Percentiles rank a stretch among this genome's conserved stretches.
These are phyloP conservation scores for Apistogramma diplotaenia DNA, from an alignment of 2,113 vertebrate species.

Conservation along the genomic window DNA sequence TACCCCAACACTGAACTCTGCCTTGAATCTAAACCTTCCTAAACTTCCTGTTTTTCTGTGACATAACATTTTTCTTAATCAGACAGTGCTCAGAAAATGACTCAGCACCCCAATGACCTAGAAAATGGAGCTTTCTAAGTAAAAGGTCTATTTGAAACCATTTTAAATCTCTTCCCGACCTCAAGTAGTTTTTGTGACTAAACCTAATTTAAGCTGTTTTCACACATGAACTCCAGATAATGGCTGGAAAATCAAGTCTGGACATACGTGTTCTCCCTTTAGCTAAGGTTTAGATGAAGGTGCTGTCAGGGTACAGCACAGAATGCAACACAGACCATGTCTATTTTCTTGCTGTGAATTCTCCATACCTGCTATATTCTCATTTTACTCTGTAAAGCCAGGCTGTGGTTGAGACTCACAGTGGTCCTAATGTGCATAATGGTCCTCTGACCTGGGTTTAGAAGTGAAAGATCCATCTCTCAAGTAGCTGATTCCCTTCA, in stretches of 20 bases:
- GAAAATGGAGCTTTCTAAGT: not conserved
- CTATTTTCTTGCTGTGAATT: not conserved
- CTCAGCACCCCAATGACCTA: not conserved
- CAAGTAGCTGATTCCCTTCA: not conserved
- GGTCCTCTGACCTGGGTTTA: not conserved
- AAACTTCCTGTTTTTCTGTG: not conserved
- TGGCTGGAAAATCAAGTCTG: not conserved
- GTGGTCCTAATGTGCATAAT: not conserved
- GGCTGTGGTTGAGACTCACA: not conserved
- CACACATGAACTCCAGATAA: not conserved
- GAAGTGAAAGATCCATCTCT: not conserved
- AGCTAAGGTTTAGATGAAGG: not conserved
- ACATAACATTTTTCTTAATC: not conserved
- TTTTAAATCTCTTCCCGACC: not conserved
- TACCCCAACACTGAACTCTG: not conserved
- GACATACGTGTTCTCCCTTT: not conserved
- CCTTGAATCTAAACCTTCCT: not conserved
- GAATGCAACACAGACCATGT: not conserved
- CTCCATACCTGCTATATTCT: not conserved
- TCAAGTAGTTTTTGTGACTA: not conserved
- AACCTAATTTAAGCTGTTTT: not conserved
- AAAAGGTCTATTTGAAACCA: not conserved
- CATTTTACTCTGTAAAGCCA: not conserved
- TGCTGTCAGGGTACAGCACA: not conserved
- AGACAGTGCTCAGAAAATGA: not conserved